A percentile compares a stretch with the other conserved stretches of the same genome.
These are phyloP conservation scores for Syngnathus floridae DNA, from an alignment of 2,113 vertebrate genomes.

Conservation along the genomic window DNA sequence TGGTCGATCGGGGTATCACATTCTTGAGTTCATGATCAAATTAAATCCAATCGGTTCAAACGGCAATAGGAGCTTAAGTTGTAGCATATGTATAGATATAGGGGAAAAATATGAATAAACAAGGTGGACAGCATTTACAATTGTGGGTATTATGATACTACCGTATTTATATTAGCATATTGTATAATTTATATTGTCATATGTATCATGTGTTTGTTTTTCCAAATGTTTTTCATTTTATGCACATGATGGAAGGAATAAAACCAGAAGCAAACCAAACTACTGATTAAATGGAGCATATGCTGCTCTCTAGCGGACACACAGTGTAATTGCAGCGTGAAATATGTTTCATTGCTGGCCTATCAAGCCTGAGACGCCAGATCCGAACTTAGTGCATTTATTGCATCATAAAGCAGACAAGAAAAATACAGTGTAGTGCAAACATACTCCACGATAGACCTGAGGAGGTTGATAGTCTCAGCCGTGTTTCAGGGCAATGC, in stretches of 20 bases:
- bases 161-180: too few species aligned
- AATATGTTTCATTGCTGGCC: background rate
- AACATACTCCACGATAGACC: slow-evolving; percentile 57
- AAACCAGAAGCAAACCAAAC: background rate
- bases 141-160: too few species aligned
- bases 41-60: too few species aligned
- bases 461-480: slow-evolving; percentile 65
- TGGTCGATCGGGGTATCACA: too few species aligned
- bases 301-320: background rate
- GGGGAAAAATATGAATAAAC: too few species aligned
- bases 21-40: too few species aligned
- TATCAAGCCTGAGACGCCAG: slow-evolving; percentile 2
- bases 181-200: too few species aligned
- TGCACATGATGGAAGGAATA: background rate
- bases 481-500: slow-evolving; percentile 52
- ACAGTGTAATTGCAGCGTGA: background rate
- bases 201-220: too few species aligned
- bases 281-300: background rate
- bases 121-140: too few species aligned
- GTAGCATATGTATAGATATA: too few species aligned
- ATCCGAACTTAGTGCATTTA: slow-evolving; percentile 65
- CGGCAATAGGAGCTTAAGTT: too few species aligned
- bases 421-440: slow-evolving; percentile 71
- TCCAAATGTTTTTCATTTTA: too few species aligned
- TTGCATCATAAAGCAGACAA: slow-evolving; percentile 70